Evolutionary conservation across 2,113 vertebrate genomes (phyloP).

Genomic region (Passer domesticus): DNA sequence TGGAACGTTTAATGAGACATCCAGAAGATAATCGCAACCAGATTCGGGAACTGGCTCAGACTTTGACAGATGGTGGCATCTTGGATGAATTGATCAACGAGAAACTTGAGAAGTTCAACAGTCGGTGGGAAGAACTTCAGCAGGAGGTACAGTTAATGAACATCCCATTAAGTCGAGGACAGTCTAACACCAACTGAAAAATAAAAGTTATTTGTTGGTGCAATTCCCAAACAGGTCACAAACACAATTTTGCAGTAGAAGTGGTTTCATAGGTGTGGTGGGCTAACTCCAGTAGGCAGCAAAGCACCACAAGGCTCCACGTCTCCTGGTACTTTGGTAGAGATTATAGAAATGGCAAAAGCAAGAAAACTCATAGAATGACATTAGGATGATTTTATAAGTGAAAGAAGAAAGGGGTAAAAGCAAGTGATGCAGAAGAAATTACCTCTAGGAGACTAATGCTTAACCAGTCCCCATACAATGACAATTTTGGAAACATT

Average conservation of each 20-base stretch:
- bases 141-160: constrained; percentile 79
- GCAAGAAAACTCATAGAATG: rapidly evolving
- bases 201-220: not conserved
- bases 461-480: rapidly evolving
- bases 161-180: not conserved
- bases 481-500: not conserved
- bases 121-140: constrained; percentile 91
- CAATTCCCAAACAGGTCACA: not conserved
- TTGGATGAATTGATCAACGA: constrained; percentile 95
- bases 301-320: not conserved
- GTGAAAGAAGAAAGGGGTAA: not conserved
- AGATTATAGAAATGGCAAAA: not conserved
- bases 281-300: not conserved
- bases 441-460: not conserved
- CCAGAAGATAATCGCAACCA: constrained; percentile 96
- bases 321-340: rapidly evolving
- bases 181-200: not conserved
- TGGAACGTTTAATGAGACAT: constrained; percentile 88
- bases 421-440: not conserved
- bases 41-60: constrained; percentile 93
- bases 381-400: not conserved
- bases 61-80: constrained; percentile 94
- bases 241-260: not conserved
- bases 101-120: constrained; percentile 92
- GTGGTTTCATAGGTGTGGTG: not conserved